These are phyloP conservation scores for Pelobates cultripes DNA, from an alignment of 2,797 vertebrate species.

Conservation along the genomic window DNA sequence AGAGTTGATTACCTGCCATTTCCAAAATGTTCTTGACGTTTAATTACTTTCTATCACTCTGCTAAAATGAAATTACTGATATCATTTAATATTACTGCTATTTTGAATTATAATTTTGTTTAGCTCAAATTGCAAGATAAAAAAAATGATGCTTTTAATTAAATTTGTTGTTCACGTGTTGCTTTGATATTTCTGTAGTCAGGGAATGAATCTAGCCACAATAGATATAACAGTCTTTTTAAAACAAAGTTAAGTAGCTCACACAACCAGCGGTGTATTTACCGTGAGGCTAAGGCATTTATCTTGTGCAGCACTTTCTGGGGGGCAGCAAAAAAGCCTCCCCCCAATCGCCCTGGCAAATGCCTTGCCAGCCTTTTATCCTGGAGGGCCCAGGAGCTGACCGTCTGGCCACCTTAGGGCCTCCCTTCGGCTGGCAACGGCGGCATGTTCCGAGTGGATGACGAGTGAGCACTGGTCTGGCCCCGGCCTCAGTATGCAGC, in stretches of 20 bases:
- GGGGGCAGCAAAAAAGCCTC: no score
- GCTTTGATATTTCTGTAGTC: slow-evolving; percentile 36
- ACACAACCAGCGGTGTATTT: no score
- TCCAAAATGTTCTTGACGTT: slow-evolving; percentile 19
- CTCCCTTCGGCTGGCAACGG: no score
- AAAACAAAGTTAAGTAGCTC: neutral
- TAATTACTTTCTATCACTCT: slow-evolving; percentile 41
- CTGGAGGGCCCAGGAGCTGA: no score
- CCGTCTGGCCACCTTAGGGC: no score
- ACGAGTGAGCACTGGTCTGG: no score
- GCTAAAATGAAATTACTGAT: slow-evolving; percentile 36
- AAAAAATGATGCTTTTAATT: slow-evolving; percentile 17
- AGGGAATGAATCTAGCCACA: slow-evolving; percentile 1
- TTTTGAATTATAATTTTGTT: slow-evolving; percentile 33
- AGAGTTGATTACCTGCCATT: slow-evolving; percentile 1
- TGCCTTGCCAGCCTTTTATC: no score
- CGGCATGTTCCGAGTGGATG: no score
- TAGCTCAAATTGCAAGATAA: slow-evolving; percentile 18
- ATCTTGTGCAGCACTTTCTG: no score
- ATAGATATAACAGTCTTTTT: neutral
- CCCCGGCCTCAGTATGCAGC: no score
- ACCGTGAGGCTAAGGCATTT: no score
- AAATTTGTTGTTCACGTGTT: slow-evolving; percentile 22
- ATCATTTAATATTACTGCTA: slow-evolving; percentile 33
- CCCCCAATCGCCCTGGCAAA: no score